Base-by-base conservation (phyloP, 2,797 vertebrate genomes). In the Gorsachius magnificus region DNA sequence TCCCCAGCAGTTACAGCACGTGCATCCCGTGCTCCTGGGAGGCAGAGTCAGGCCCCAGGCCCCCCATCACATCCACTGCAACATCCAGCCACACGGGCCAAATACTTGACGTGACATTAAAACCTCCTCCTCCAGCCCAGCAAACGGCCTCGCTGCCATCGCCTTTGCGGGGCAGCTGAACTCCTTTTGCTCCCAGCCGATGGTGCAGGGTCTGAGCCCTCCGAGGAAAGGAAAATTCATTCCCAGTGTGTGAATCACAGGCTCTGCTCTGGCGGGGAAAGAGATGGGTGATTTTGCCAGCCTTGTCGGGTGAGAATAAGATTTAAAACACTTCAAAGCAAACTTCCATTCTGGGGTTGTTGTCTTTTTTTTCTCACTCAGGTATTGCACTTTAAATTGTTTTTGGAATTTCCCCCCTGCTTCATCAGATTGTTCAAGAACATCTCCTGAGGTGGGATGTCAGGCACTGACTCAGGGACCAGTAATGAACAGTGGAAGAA, bases 81-180 rank as follows among this genome's bases (percentile, higher is more conserved):
- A 3, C 9, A 31, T 6, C 75, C 33, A 35, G 16, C 15, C n/a
- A 1, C 24, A 0, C 0, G 20, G 28, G 33, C 10, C 51, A 15
- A 14, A 11, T 5, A 6, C 19, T 14, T 11, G 7, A 22, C 1
- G 1, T 10, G 74, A 18, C 43, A 5, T 7, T 15, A 35, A 24
- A 31, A 45, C 9, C 29, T 43, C 21, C 50, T 6, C 13, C n/a
- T 3, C 26, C 18, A 35, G 50, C 63, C 50, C 64, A 9, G 63
- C 74, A 13, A 20, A 24, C 0, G 3, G 38, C 57, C 26, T 4
- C 2, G 1, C 35, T 43, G 43, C 50, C 25, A 2, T 2, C 12
- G 22, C 28, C 35, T 71, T 8, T 6, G 31, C 5, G 9, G 29
- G 35, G n/a, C 70, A 13, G 87, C 35, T 31, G 43, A 8, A 29